Percentiles rank a stretch among this genome's conserved stretches.
Conservation (phyloP, 2,888 invertebrate genomes). For the Arctia plantaginis region DNA sequence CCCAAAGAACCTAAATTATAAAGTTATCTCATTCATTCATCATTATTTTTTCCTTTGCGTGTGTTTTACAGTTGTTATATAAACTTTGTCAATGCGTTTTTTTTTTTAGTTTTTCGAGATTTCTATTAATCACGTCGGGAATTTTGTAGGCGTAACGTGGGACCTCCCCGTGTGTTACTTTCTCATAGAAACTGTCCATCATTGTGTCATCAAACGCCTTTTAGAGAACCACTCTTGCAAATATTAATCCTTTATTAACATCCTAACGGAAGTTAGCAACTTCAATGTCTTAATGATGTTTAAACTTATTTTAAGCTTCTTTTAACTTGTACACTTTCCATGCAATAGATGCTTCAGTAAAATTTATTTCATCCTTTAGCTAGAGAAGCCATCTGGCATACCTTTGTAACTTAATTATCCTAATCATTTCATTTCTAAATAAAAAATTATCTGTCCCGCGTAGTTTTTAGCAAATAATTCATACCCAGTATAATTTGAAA, state of each 20-base stretch:
- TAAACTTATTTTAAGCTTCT: conserved; percentile 16
- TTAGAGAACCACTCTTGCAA: conserved; percentile 24
- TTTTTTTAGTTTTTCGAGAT: not conserved
- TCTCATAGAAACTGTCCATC: conserved; percentile 62
- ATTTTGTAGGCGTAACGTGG: conserved; percentile 43
- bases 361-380: not conserved
- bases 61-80: not conserved
- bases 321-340: not conserved
- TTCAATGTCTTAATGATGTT: conserved; percentile 32
- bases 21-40: no score
- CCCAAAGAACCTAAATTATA: no score
- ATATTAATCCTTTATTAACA: conserved; percentile 45
- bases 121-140: not conserved
- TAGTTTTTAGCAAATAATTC: not conserved
- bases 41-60: no score
- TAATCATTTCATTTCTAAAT: not conserved
- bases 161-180: conserved; percentile 58
- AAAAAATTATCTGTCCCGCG: not conserved
- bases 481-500: not conserved
- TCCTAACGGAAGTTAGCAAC: conserved; percentile 46
- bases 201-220: conserved; percentile 22
- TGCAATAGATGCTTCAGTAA: not conserved
- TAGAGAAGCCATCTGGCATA: not conserved
- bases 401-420: conserved; percentile 21
- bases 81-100: not conserved